Conservation (phyloP, 2,888 invertebrate genomes). For the Tenthredo amoena region DNA sequence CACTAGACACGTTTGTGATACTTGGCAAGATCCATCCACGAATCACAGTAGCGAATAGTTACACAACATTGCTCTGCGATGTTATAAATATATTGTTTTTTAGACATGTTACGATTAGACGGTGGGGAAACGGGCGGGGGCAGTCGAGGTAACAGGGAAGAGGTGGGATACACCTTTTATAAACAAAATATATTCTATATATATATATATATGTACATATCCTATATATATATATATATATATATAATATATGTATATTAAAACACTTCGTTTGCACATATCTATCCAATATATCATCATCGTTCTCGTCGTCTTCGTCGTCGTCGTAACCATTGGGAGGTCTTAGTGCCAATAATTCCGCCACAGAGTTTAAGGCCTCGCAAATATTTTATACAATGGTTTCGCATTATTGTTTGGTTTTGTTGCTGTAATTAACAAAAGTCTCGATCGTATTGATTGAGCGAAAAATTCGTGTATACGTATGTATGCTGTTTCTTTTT, state of each 20-base stretch:
- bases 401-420: neutral
- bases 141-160: neutral
- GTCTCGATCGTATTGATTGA: neutral
- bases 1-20: conserved; percentile 22
- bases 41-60: conserved; percentile 21
- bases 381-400: neutral
- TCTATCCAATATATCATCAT: neutral
- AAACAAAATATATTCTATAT: neutral
- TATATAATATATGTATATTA: neutral
- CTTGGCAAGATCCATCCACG: conserved; percentile 21
- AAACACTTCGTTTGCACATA: neutral
- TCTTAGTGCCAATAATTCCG: neutral
- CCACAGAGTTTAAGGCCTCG: neutral
- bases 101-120: neutral
- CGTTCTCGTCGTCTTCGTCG: neutral
- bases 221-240: neutral
- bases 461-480: neutral
- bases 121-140: neutral
- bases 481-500: neutral
- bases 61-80: conserved; percentile 14
- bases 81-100: conserved; percentile 20
- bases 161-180: neutral
- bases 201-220: neutral
- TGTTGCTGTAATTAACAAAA: neutral
- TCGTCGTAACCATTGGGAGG: neutral